Conservation (phyloP, 2,113 vertebrate species). For the Saguinus imperator region DNA sequence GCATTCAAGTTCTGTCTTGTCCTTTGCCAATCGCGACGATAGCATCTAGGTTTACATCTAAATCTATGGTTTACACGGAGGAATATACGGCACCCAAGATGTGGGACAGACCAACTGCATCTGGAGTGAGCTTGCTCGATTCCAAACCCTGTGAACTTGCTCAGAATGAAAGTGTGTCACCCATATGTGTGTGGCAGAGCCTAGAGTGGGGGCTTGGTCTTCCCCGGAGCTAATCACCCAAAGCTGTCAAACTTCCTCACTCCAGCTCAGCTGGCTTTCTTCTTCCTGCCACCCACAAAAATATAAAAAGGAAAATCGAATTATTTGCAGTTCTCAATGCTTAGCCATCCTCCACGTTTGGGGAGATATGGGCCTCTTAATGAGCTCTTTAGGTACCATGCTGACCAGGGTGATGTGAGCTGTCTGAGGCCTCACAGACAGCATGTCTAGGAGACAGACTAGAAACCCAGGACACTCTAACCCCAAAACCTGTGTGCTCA, state of each 20-base stretch:
- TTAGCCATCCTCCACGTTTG: neutral
- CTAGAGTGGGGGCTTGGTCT: no score
- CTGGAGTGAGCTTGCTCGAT: fast-evolving
- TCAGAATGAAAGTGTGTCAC: fast-evolving
- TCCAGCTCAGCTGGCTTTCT: neutral
- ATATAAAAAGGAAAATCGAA: neutral
- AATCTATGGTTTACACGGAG: neutral
- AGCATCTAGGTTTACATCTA: neutral
- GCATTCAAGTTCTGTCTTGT: neutral
- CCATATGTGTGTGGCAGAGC: fast-evolving
- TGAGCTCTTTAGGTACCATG: no score
- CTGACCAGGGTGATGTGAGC: fast-evolving
- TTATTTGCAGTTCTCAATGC: neutral
- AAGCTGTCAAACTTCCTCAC: fast-evolving
- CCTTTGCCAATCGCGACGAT: neutral
- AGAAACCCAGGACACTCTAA: neutral
- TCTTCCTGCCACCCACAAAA: neutral
- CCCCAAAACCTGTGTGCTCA: fast-evolving
- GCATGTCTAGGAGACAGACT: fast-evolving
- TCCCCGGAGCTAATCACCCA: fast-evolving
- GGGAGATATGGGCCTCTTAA: fast-evolving
- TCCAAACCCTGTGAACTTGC: fast-evolving
- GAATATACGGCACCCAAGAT: fast-evolving
- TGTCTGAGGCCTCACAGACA: fast-evolving
- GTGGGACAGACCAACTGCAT: fast-evolving